Evolutionary conservation across 30 jellyfish, hydroid and myxozoan genomes (phyloP), one percentile per base, ranked within the genome.

Genomic region (Nemopilema nomurai): DNA sequence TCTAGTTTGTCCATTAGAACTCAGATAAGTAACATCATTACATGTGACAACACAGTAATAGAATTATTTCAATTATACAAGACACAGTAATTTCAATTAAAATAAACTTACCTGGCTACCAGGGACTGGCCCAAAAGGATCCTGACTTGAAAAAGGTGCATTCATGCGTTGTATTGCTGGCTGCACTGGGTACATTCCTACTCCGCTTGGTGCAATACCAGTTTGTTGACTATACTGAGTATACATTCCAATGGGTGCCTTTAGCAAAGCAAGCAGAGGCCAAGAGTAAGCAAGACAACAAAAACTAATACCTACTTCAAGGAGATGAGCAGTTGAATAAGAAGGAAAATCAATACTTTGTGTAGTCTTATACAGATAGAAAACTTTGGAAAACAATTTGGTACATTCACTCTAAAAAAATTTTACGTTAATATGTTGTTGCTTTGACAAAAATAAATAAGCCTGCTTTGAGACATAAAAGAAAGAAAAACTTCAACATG

Each of bases 121-220:
- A 41, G 96, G 96, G 20, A 88, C 92, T 0, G 96, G 96, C 51
- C 96, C 96, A 63, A 88, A 88, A 18, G 96, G 96, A 77, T 88
- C 96, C 49, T 88, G 96, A 33, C 30, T 73, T 18, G 80, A 29
- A 51, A 73, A 31, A 26, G 89, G 87, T 33, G 83, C 89, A 62
- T 53, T 57, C 78, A 53, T 49, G 29, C 28, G 76, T 28, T 53
- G 71, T 28, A 25, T 18, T 65, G 71, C 69, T 0, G 65, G 29
- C 82, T 67, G 85, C 80, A 68, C 41, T 18, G 89, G 92, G 57
- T 20, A 30, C 86, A 28, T 76, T 8, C 73, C 82, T 4, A 28
- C 63, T 0, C 90, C 95, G 18, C 74, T 19, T 68, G 31, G 82
- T 85, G 49, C 51, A 74, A 50, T 71, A 4, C 80, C 80, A 1